phyloP scores from a whole-genome alignment of 2,888 invertebrate species.

The Mantis religiosa region DNA sequence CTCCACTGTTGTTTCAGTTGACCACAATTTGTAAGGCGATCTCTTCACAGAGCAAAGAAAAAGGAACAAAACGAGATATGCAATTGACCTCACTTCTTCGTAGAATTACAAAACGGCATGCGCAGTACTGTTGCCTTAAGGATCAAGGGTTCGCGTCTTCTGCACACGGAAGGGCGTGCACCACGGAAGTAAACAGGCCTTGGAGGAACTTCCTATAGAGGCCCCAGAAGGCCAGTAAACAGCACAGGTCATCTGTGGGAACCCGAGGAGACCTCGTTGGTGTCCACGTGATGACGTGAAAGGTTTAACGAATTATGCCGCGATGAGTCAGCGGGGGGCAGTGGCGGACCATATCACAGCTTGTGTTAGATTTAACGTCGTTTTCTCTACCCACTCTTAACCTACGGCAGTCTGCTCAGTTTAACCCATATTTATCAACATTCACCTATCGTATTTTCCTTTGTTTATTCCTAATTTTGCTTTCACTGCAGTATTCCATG shows the following conservation, averaged over 20 bases:
- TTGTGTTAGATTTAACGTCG: no score
- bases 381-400: no score
- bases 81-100: slow-evolving; percentile 9
- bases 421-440: no score
- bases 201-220: not conserved
- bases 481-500: no score
- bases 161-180: not conserved
- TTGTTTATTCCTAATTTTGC: no score
- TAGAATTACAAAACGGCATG: slow-evolving; percentile 2
- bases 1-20: not conserved
- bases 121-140: not conserved
- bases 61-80: not conserved
- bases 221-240: not conserved
- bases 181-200: not conserved
- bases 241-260: not conserved
- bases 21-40: slow-evolving; percentile 16
- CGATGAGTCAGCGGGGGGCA: not conserved
- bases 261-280: not conserved
- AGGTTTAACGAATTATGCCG: not conserved
- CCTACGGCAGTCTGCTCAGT: no score
- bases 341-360: not conserved
- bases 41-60: slow-evolving; percentile 2
- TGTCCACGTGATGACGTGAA: not conserved
- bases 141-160: not conserved
- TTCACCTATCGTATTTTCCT: no score